Conservation (phyloP, 2,888 invertebrate genomes). For the Emesis furor region DNA sequence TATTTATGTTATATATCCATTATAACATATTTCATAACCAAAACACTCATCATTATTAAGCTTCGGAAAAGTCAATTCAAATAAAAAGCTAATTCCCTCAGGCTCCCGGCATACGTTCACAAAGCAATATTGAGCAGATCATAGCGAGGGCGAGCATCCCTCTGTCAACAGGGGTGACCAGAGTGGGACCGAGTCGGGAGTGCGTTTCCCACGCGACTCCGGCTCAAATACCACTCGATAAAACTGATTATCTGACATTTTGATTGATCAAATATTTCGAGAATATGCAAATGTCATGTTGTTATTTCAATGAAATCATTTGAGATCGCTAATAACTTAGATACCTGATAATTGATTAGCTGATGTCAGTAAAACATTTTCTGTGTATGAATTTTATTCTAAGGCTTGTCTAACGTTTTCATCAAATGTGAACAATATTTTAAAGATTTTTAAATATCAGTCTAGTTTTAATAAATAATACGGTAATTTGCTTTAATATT, state of each 20-base stretch:
- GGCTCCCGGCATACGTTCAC: constrained; percentile 20
- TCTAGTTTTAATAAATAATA: no score
- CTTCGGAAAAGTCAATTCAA: constrained; percentile 8
- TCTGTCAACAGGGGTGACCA: constrained; percentile 21
- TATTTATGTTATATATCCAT: neutral
- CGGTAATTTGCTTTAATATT: no score
- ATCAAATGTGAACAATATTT: no score
- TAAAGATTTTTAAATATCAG: no score
- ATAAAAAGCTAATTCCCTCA: constrained; percentile 19
- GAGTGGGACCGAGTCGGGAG: constrained; percentile 22
- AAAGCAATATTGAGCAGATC: constrained; percentile 13
- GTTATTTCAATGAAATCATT: no score
- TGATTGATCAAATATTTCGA: neutral
- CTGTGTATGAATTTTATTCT: no score
- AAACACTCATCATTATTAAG: neutral
- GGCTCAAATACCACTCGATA: constrained; percentile 2
- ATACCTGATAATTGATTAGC: no score
- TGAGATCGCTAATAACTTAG: no score
- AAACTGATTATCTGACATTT: constrained; percentile 8
- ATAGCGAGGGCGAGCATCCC: neutral
- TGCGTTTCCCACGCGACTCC: constrained; percentile 15
- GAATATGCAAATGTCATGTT: neutral
- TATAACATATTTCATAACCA: neutral
- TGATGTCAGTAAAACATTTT: no score
- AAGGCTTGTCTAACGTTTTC: no score